Evolutionary conservation across 2,888 invertebrate species (phyloP).

Genomic region (Drosophila macrospina): DNA sequence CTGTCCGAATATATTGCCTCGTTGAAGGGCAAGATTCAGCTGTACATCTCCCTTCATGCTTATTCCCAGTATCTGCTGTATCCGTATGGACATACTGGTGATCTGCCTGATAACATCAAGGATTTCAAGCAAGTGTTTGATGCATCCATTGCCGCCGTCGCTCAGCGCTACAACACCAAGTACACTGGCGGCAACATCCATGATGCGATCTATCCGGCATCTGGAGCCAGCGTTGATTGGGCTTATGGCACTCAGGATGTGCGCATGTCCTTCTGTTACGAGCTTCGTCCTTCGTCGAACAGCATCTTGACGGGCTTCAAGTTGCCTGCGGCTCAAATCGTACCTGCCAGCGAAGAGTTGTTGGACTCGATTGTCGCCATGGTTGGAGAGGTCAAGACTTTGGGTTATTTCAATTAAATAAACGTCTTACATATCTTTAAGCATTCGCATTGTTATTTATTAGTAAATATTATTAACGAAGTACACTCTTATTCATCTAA

Average conservation of each 20-base stretch:
- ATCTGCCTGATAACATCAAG: slow-evolving; percentile 86
- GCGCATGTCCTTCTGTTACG: slow-evolving; percentile 85
- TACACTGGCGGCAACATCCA: slow-evolving; percentile 88
- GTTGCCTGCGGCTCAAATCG: slow-evolving; percentile 89
- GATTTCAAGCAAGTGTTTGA: slow-evolving; percentile 85
- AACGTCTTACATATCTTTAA: neutral
- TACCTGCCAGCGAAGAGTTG: slow-evolving; percentile 89
- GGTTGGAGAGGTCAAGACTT: slow-evolving; percentile 83
- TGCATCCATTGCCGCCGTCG: slow-evolving; percentile 83
- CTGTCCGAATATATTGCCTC: slow-evolving; percentile 87
- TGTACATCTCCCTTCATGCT: slow-evolving; percentile 91
- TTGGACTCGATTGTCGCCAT: slow-evolving; percentile 87
- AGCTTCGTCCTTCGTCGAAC: slow-evolving; percentile 85
- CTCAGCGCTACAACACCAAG: slow-evolving; percentile 87
- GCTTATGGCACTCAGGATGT: slow-evolving; percentile 88
- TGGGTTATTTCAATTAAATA: slow-evolving; percentile 40
- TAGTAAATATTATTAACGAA: neutral
- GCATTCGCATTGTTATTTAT: neutral
- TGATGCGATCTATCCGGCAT: slow-evolving; percentile 87
- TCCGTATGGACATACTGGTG: slow-evolving; percentile 89
- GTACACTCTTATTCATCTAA: neutral
- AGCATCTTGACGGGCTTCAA: slow-evolving; percentile 88
- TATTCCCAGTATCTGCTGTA: slow-evolving; percentile 90
- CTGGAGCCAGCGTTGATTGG: slow-evolving; percentile 91
- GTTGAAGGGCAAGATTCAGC: slow-evolving; percentile 86